phyloP scores from a whole-genome alignment of 2,888 invertebrate species.

The Plutella xylostella region DNA sequence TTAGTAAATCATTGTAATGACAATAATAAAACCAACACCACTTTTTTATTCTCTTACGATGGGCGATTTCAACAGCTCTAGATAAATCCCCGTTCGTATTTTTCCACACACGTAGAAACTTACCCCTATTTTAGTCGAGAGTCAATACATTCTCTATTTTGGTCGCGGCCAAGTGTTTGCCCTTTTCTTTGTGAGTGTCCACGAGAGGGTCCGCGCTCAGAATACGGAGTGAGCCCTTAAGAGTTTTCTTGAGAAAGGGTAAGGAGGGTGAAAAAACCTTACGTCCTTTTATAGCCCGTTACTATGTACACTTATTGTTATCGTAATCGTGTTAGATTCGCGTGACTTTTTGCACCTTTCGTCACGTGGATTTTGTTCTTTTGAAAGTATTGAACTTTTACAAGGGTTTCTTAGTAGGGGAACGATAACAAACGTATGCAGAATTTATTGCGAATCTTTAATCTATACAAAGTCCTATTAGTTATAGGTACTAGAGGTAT shows the following conservation, averaged over 20 bases:
- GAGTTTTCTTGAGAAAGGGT: conserved; percentile 4
- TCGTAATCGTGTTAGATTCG: conserved; percentile 44
- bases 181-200: conserved; percentile 45
- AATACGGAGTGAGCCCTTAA: conserved; percentile 57
- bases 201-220: conserved; percentile 48
- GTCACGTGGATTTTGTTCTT: too few species aligned
- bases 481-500: too few species aligned
- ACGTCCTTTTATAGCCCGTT: background rate
- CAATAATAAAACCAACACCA: too few species aligned
- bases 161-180: conserved; percentile 56
- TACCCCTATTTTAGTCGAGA: conserved; percentile 65
- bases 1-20: too few species aligned
- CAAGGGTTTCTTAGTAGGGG: too few species aligned
- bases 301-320: conserved; percentile 15
- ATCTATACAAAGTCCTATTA: too few species aligned
- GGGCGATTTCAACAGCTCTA: conserved; percentile 41
- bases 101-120: conserved; percentile 31
- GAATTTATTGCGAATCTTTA: too few species aligned
- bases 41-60: too few species aligned
- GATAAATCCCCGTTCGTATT: conserved; percentile 25
- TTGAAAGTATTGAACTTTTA: too few species aligned
- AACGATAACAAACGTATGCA: too few species aligned
- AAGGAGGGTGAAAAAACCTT: background rate
- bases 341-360: conserved; percentile 23
- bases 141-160: conserved; percentile 66